Evolutionary conservation across 2,888 invertebrate genomes (phyloP).

Genomic region (Odontocolon sp.): DNA sequence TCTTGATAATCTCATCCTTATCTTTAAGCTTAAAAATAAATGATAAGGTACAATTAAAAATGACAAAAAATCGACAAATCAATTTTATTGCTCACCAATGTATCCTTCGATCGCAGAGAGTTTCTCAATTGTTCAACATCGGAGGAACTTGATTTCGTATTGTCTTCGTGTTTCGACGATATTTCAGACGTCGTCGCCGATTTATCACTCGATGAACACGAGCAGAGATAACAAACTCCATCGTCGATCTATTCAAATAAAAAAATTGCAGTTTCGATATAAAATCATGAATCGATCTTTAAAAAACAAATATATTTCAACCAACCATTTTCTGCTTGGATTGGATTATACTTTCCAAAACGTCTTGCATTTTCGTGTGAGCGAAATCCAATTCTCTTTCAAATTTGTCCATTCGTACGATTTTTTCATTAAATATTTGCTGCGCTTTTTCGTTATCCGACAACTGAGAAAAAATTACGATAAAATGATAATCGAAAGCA

Average conservation of each 20-base stretch:
- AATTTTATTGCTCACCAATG: constrained; percentile 70
- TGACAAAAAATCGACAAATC: background rate
- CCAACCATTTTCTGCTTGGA: constrained; percentile 57
- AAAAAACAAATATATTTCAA: constrained; percentile 36
- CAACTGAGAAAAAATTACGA: constrained; percentile 64
- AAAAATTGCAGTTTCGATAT: constrained; percentile 38
- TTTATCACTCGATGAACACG: constrained; percentile 49
- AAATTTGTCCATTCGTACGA: constrained; percentile 70
- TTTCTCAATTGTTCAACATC: constrained; percentile 74
- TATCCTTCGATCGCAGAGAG: constrained; percentile 73
- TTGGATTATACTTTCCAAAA: constrained; percentile 70
- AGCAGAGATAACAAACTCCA: constrained; percentile 56
- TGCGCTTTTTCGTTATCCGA: constrained; percentile 69
- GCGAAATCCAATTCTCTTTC: constrained; percentile 75
- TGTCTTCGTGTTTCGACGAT: constrained; percentile 66
- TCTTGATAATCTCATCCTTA: constrained; percentile 75
- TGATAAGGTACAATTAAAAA: no score
- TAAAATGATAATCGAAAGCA: constrained; percentile 1
- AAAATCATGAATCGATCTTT: constrained; percentile 26
- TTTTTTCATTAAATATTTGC: constrained; percentile 68
- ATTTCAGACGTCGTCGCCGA: constrained; percentile 30
- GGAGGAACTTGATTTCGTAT: constrained; percentile 65
- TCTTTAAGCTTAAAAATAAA: constrained; percentile 71
- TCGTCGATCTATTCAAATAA: constrained; percentile 48
- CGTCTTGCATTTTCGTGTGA: constrained; percentile 75